Percentiles rank a stretch among this genome's conserved stretches.
Conservation (phyloP, 2,888 invertebrate species). For the Calephelis perditalis region DNA sequence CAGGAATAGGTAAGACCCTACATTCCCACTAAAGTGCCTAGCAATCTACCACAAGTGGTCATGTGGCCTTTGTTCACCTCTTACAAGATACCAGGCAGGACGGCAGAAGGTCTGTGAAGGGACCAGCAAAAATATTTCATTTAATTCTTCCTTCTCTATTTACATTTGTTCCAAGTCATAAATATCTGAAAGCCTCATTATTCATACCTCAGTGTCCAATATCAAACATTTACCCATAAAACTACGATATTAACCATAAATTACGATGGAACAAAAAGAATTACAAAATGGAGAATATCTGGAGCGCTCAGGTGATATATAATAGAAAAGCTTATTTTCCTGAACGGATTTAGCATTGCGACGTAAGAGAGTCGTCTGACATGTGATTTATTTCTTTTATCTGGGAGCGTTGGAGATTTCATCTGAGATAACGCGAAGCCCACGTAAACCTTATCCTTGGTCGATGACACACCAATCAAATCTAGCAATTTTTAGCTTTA, state of each 20-base stretch:
- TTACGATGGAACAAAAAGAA: constrained; percentile 5
- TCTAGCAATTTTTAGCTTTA: no score
- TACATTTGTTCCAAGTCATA: no score
- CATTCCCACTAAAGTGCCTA: no score
- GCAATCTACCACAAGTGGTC: no score
- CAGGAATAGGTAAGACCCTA: no score
- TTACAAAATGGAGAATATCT: constrained; percentile 18
- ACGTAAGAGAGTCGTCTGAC: constrained; percentile 62
- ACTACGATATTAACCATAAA: constrained; percentile 8
- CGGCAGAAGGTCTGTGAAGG: no score
- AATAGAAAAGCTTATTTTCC: constrained; percentile 41
- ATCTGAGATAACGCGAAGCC: constrained; percentile 52
- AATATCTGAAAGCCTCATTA: background rate
- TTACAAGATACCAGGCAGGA: no score
- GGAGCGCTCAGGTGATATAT: constrained; percentile 32
- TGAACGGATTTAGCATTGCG: constrained; percentile 43
- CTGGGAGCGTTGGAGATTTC: constrained; percentile 56
- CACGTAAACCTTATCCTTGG: constrained; percentile 60
- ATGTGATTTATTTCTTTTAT: constrained; percentile 71
- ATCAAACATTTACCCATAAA: constrained; percentile 5
- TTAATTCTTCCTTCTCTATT: no score
- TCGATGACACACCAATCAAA: constrained; percentile 9
- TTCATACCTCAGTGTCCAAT: background rate
- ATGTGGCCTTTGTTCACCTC: no score
- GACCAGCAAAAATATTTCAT: no score